Evolutionary conservation across 2,113 vertebrate genomes (phyloP).

Genomic region (Scomber japonicus): DNA sequence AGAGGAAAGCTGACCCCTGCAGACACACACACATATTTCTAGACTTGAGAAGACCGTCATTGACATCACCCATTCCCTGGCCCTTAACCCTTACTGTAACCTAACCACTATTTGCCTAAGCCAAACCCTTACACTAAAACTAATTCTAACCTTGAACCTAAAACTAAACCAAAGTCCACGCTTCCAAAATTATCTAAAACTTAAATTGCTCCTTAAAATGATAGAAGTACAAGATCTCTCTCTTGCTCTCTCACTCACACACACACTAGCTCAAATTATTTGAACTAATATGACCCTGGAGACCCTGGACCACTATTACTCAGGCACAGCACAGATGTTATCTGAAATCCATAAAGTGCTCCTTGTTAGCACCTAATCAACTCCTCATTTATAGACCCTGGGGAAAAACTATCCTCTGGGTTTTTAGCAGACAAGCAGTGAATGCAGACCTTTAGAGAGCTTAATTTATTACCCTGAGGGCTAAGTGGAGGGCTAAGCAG

Average conservation of each 20-base stretch:
- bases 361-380: constrained; percentile 73
- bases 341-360: constrained; percentile 65
- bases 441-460: constrained; percentile 51
- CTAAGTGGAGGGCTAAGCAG: constrained; percentile 31
- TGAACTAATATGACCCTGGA: constrained; percentile 53
- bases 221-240: background rate
- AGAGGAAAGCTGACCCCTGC: constrained; percentile 31
- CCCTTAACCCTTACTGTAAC: background rate
- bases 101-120: background rate
- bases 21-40: constrained; percentile 1
- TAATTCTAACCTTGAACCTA: background rate
- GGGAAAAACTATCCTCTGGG: constrained; percentile 35
- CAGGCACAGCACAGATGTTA: constrained; percentile 40
- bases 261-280: constrained; percentile 50
- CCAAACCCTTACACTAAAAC: background rate
- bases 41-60: constrained; percentile 8
- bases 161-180: background rate
- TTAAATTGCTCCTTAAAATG: no score
- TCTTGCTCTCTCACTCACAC: background rate
- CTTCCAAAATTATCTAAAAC: no score
- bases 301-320: constrained; percentile 34
- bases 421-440: constrained; percentile 48
- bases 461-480: constrained; percentile 54
- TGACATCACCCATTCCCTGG: background rate
- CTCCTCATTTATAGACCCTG: constrained; percentile 49